Conservation (phyloP, 1,140 invertebrate species). For the Drosophila eugracilis region DNA sequence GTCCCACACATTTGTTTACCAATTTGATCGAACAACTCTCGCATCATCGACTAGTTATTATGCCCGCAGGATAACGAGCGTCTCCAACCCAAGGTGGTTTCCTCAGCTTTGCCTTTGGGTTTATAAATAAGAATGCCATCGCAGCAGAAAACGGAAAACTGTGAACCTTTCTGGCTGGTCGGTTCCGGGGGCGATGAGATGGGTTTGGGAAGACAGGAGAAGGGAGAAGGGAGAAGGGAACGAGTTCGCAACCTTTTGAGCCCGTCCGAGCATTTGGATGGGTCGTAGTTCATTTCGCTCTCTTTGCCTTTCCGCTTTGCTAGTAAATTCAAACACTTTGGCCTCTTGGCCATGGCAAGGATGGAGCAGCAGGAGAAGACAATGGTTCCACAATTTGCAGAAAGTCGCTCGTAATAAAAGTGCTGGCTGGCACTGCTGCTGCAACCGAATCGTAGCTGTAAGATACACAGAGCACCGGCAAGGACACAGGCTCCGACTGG, state of each 20-base stretch:
- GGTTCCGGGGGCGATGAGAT: not conserved
- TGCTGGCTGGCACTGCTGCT: conserved; percentile 61
- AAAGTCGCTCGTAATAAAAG: conserved; percentile 82
- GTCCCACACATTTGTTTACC: conserved; percentile 44
- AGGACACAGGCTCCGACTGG: conserved; percentile 18
- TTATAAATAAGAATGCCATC: conserved; percentile 60
- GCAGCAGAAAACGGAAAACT: conserved; percentile 56
- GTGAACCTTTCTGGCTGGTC: conserved; percentile 51
- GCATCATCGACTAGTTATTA: conserved; percentile 59
- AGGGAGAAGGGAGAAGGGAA: not conserved
- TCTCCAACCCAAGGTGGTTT: conserved; percentile 46
- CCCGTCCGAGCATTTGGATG: conserved; percentile 46
- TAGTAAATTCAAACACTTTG: conserved; percentile 81
- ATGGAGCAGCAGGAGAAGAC: conserved; percentile 51
- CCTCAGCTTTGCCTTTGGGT: conserved; percentile 33
- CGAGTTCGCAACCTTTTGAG: conserved; percentile 39
- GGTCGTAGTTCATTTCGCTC: conserved; percentile 80
- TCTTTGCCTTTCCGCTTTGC: conserved; percentile 81
- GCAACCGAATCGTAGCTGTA: conserved; percentile 79
- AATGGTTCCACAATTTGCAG: conserved; percentile 81
- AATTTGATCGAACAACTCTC: conserved; percentile 45
- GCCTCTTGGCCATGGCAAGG: conserved; percentile 63
- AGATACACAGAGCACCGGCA: conserved; percentile 57
- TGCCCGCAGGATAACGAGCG: conserved; percentile 50
- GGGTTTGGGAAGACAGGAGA: no score